Percentiles rank a stretch among this genome's conserved stretches.
Conservation (phyloP, 1,140 invertebrate species). For the Triops cancriformis region DNA sequence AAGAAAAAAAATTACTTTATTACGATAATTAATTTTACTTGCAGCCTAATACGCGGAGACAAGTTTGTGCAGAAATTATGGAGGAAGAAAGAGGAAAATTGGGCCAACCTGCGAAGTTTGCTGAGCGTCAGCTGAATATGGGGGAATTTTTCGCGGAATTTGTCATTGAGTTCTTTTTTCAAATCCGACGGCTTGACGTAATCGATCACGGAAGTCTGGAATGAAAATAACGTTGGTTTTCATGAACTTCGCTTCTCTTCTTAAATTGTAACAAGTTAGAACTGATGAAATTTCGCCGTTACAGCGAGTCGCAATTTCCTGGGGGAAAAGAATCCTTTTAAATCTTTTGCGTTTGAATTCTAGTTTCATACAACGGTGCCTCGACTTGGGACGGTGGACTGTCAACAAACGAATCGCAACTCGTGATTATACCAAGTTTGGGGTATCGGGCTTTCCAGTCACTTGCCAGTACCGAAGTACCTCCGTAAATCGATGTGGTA, state of each 20-base stretch:
- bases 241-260: not conserved
- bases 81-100: not conserved
- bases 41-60: constrained; percentile 15
- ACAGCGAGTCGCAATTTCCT: too few species aligned
- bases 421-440: too few species aligned
- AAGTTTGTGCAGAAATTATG: constrained; percentile 24
- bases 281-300: too few species aligned
- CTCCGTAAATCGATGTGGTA: too few species aligned
- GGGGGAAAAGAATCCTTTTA: too few species aligned
- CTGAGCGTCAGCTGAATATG: constrained; percentile 90
- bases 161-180: constrained; percentile 95
- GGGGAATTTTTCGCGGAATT: constrained; percentile 92
- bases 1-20: constrained; percentile 26
- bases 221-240: constrained; percentile 18
- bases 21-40: not conserved
- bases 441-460: too few species aligned
- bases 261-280: not conserved
- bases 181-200: constrained; percentile 93
- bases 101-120: constrained; percentile 78
- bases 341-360: too few species aligned
- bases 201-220: constrained; percentile 83
- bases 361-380: too few species aligned
- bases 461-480: too few species aligned
- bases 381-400: too few species aligned
- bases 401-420: too few species aligned